These are phyloP conservation scores for Platyrinchus mystaceus DNA, from an alignment of 2,797 vertebrate species.

Conservation along the genomic window DNA sequence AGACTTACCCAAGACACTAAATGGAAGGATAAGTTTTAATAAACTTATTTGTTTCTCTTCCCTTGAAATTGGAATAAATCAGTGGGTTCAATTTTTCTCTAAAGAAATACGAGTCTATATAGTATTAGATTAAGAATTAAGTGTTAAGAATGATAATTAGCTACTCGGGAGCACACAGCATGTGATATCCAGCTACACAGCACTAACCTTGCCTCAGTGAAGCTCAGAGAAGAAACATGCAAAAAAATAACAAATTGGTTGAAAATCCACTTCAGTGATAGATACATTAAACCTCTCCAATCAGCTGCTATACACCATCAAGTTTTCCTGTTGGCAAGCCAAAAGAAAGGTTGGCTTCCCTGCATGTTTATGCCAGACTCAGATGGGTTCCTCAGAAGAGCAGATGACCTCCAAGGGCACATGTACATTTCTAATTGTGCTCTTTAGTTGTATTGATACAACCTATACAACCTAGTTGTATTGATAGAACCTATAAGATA, in stretches of 20 bases:
- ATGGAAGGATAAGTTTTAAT: neutral
- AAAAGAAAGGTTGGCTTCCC: neutral
- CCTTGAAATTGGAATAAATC: neutral
- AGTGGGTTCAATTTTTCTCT: neutral
- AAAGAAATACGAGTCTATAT: neutral
- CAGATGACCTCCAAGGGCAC: neutral
- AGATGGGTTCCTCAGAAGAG: neutral
- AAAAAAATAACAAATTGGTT: neutral
- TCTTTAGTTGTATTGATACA: neutral
- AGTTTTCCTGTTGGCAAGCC: neutral
- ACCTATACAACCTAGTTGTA: too few species aligned
- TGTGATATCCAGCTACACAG: neutral
- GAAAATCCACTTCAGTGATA: neutral
- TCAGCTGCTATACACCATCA: accelerated
- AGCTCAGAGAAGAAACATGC: neutral
- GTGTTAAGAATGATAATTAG: neutral
- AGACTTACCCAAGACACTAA: neutral
- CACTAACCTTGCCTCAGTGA: neutral
- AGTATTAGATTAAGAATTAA: neutral
- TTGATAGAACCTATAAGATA: neutral
- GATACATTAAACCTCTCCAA: neutral
- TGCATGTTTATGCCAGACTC: accelerated
- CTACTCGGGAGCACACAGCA: neutral
- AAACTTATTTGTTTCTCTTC: neutral
- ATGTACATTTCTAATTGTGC: neutral